Percentiles rank a stretch among this genome's conserved stretches.
phyloP scores from a whole-genome alignment of 2,888 invertebrate species.

The Miltochrista miniata region DNA sequence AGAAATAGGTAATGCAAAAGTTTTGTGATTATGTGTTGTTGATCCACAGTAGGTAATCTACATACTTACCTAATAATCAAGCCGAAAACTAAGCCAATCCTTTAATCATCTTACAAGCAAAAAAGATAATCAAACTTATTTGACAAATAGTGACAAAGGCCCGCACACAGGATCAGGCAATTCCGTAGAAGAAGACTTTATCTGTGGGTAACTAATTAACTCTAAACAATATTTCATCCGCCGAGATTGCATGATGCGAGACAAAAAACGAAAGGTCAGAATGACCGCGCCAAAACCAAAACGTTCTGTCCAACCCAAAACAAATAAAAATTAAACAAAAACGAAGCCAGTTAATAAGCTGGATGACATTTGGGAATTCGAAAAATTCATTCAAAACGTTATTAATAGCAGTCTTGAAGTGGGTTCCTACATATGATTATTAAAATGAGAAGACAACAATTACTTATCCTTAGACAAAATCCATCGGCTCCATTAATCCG shows the following conservation, averaged over 20 bases:
- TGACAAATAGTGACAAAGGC: constrained; percentile 13
- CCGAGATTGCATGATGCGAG: constrained; percentile 72
- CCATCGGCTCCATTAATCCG: constrained; percentile 49
- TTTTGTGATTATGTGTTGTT: no score
- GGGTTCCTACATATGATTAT: constrained; percentile 64
- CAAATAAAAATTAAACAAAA: constrained; percentile 80
- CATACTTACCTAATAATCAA: no score
- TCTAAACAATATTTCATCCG: constrained; percentile 80
- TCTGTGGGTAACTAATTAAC: constrained; percentile 76
- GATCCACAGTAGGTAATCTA: no score
- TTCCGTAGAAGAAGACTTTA: constrained; percentile 68
- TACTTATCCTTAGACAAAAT: constrained; percentile 65
- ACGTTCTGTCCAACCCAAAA: constrained; percentile 76
- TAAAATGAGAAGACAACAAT: constrained; percentile 72
- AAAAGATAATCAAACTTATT: constrained; percentile 1
- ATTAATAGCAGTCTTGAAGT: constrained; percentile 77
- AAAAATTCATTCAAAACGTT: constrained; percentile 79
- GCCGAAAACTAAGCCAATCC: background rate
- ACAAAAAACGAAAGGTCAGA: constrained; percentile 79
- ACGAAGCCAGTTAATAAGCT: constrained; percentile 82
- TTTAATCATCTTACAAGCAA: background rate
- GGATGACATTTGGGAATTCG: constrained; percentile 83
- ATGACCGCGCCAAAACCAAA: constrained; percentile 82
- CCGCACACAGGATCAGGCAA: constrained; percentile 38
- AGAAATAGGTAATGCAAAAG: no score